Conservation (phyloP, 2,888 invertebrate genomes). For the Hipparchia semele region DNA sequence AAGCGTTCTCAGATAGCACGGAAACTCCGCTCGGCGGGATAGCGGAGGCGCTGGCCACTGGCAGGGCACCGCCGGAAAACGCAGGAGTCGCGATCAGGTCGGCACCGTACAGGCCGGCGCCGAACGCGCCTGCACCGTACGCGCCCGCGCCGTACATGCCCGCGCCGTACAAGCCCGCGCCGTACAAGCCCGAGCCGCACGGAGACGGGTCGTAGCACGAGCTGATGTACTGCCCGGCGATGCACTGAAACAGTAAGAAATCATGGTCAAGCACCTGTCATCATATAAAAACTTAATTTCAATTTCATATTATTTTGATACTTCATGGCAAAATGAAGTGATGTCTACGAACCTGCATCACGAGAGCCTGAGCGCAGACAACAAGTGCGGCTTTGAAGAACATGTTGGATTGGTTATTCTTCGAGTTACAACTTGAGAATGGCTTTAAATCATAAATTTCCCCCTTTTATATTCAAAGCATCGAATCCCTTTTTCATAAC, state of each 20-base stretch:
- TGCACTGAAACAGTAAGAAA: constrained; percentile 25
- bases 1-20: constrained; percentile 49
- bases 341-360: constrained; percentile 32
- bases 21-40: constrained; percentile 45
- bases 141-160: background rate
- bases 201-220: constrained; percentile 5
- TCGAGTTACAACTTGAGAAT: constrained; percentile 11
- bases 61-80: constrained; percentile 41
- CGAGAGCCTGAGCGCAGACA: constrained; percentile 33
- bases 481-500: background rate
- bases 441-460: too few relatives aligned
- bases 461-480: constrained; percentile 1
- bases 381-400: constrained; percentile 30
- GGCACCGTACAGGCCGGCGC: constrained; percentile 9
- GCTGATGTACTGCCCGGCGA: constrained; percentile 34
- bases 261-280: background rate
- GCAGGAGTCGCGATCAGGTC: constrained; percentile 20
- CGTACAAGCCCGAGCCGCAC: constrained; percentile 18
- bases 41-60: constrained; percentile 49
- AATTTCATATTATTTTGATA: too few relatives aligned
- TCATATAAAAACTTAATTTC: background rate
- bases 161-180: constrained; percentile 18
- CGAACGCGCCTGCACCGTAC: constrained; percentile 19
- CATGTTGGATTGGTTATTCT: constrained; percentile 23
- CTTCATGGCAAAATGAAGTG: too few relatives aligned